Conservation (phyloP, 2,888 invertebrate genomes). For the Sphaeridia pumilis region DNA sequence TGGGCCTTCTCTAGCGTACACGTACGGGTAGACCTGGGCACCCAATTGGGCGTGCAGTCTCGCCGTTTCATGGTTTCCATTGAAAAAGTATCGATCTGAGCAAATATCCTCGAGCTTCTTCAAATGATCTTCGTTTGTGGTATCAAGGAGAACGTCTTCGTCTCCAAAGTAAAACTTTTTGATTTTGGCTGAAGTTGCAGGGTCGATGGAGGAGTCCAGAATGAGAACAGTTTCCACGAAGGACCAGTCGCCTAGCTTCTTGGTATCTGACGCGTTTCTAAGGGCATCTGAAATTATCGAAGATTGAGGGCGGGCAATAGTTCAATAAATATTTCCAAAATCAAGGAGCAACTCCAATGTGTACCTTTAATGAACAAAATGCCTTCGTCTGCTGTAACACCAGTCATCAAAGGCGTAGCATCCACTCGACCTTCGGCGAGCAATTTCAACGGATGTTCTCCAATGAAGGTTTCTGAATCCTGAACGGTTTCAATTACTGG, state of each 20-base stretch:
- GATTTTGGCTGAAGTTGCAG: no score
- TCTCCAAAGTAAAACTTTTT: constrained; percentile 15
- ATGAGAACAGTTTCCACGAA: no score
- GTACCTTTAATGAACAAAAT: constrained; percentile 13
- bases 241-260: constrained; percentile 7
- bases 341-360: not conserved
- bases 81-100: constrained; percentile 1
- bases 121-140: not conserved
- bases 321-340: not conserved
- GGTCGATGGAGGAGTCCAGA: no score
- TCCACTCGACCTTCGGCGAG: constrained; percentile 20
- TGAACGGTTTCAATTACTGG: constrained; percentile 26
- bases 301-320: not conserved
- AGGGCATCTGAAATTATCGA: not conserved
- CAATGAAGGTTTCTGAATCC: constrained; percentile 26
- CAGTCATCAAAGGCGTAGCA: constrained; percentile 25
- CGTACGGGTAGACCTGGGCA: constrained; percentile 8
- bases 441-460: constrained; percentile 23
- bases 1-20: constrained; percentile 1
- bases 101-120: no score
- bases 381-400: constrained; percentile 28
- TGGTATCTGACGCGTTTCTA: constrained; percentile 3
- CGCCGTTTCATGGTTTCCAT: not conserved
- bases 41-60: not conserved
- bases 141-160: not conserved